Conservation (phyloP, 2,113 vertebrate genomes). For the Merops nubicus region DNA sequence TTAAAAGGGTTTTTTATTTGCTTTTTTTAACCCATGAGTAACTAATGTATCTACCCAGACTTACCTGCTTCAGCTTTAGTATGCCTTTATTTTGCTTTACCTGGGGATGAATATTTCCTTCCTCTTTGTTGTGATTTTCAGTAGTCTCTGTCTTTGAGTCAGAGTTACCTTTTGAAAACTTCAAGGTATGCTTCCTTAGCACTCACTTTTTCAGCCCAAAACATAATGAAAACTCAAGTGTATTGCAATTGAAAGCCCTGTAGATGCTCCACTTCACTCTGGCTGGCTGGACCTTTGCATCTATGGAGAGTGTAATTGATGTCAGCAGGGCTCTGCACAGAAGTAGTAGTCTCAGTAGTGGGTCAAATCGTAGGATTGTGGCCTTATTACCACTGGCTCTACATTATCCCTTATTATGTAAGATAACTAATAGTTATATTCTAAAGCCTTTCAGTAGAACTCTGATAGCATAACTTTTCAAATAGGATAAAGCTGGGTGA, state of each 20-base stretch:
- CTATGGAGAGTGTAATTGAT: conserved; percentile 51
- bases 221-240: conserved; percentile 47
- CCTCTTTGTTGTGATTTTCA: conserved; percentile 13
- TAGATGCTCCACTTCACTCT: background rate
- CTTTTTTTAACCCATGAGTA: background rate
- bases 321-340: conserved; percentile 55
- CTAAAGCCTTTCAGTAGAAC: conserved; percentile 44
- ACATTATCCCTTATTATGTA: conserved; percentile 49
- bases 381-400: conserved; percentile 47
- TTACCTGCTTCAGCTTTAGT: background rate
- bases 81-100: background rate
- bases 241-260: background rate
- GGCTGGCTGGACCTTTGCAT: conserved; percentile 34
- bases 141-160: background rate
- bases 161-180: conserved; percentile 37
- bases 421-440: conserved; percentile 54
- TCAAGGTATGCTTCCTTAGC: background rate
- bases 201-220: conserved; percentile 7
- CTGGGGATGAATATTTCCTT: background rate
- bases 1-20: background rate
- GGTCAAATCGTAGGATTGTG: conserved; percentile 55
- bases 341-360: conserved; percentile 20
- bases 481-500: conserved; percentile 56
- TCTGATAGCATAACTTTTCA: conserved; percentile 55
- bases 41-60: background rate